phyloP scores from a whole-genome alignment of 2,113 vertebrate genomes.

The Mus spicilegus region DNA sequence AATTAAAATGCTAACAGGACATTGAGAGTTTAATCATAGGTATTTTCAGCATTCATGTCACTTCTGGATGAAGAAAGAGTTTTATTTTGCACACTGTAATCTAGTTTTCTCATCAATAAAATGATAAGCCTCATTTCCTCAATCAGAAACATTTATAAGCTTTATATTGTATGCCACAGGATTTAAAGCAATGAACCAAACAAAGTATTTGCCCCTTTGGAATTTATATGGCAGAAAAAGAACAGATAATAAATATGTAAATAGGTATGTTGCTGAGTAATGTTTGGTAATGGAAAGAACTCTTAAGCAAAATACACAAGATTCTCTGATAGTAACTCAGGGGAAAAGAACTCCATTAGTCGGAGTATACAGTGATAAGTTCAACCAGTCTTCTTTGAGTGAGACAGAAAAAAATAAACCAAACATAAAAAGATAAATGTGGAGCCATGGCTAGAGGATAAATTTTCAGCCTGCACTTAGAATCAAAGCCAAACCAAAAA shows the following conservation, averaged over 20 bases:
- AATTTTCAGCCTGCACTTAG: not conserved
- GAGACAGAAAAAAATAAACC: not conserved
- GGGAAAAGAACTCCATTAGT: not conserved
- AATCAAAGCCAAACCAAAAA: not conserved
- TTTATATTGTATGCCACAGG: not conserved
- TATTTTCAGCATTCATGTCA: not conserved
- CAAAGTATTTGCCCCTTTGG: not conserved
- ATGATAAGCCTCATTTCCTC: not conserved
- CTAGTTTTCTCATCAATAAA: not conserved
- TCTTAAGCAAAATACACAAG: slow-evolving; percentile 5
- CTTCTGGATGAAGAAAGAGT: not conserved
- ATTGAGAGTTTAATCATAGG: not conserved
- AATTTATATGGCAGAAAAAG: not conserved
- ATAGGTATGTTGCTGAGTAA: not conserved
- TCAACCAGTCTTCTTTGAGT: not conserved
- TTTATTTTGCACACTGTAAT: not conserved
- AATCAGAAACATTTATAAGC: not conserved
- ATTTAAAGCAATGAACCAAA: not conserved
- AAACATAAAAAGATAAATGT: not conserved
- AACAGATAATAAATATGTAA: not conserved
- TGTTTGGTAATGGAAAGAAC: not conserved
- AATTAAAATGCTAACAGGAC: not conserved
- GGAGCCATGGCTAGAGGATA: not conserved
- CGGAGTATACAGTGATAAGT: not conserved
- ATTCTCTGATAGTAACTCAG: not conserved